Conservation (phyloP, 2,888 invertebrate species). For the Neocrepidodera transversa region DNA sequence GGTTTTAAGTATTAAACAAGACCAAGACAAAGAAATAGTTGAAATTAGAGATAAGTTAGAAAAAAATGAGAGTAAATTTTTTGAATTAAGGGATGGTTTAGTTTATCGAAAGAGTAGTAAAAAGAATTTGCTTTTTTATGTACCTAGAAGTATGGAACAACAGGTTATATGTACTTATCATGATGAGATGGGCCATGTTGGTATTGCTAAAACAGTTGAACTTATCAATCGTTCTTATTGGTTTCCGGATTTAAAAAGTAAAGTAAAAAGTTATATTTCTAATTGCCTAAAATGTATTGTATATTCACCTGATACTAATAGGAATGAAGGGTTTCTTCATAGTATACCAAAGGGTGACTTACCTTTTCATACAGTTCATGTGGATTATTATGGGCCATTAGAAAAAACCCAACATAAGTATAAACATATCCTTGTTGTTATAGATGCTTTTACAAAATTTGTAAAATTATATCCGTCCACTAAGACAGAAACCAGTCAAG, state of each 20-base stretch:
- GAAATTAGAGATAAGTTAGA: constrained; percentile 6
- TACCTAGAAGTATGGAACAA: constrained; percentile 16
- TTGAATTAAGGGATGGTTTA: not conserved
- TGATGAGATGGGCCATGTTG: not conserved
- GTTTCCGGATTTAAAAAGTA: not conserved
- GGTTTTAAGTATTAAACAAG: not conserved
- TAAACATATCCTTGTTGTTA: constrained; percentile 7
- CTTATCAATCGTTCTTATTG: not conserved
- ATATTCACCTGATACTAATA: not conserved
- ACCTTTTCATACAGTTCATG: constrained; percentile 4
- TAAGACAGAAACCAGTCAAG: not conserved
- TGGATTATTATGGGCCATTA: constrained; percentile 15
- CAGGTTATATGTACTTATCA: not conserved
- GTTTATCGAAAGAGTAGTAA: not conserved
- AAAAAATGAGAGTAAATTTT: constrained; percentile 15
- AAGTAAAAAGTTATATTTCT: not conserved
- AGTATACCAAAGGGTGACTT: not conserved
- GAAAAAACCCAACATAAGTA: not conserved
- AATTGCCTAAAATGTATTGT: constrained; percentile 15
- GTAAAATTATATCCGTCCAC: not conserved
- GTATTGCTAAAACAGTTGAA: not conserved
- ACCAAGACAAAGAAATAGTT: not conserved
- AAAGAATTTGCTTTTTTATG: not conserved
- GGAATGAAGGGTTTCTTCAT: not conserved
- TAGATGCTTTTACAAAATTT: constrained; percentile 13